Conservation (phyloP, 2,113 vertebrate species). For the Calidris pugnax region DNA sequence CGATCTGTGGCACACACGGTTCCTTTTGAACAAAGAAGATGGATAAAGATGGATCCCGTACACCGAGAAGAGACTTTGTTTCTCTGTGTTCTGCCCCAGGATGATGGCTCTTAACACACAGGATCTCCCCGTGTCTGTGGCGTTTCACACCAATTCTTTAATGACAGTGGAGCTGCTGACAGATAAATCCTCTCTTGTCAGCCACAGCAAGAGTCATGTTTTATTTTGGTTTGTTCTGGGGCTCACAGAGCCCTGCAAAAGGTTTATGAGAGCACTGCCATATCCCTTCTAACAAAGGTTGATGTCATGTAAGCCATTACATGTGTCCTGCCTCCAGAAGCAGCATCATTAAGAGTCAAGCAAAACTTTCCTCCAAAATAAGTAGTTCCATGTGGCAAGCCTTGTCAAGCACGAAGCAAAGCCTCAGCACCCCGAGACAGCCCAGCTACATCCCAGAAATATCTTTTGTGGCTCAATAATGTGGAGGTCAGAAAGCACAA, state of each 20-base stretch:
- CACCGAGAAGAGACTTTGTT: not conserved
- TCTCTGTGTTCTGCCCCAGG: not conserved
- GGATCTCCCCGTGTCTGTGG: not conserved
- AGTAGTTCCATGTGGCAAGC: not conserved
- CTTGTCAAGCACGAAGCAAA: not conserved
- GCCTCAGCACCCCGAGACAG: not conserved
- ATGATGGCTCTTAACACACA: not conserved
- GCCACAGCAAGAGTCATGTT: not conserved
- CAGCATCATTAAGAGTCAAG: not conserved
- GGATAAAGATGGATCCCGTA: not conserved
- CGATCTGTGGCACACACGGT: not conserved
- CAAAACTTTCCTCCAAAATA: not conserved
- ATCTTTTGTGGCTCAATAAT: not conserved
- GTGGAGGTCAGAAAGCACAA: not conserved
- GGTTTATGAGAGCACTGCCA: not conserved
- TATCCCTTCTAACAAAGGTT: not conserved
- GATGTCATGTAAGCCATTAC: not conserved
- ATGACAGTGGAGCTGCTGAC: not conserved
- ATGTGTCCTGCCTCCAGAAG: not conserved
- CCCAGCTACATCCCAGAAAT: not conserved
- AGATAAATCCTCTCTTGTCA: not conserved
- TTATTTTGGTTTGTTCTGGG: not conserved
- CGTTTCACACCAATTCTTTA: not conserved
- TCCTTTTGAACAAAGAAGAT: not conserved
- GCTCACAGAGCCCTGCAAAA: not conserved